Percentiles rank a stretch among this genome's conserved stretches.
Evolutionary conservation across 1,140 invertebrate genomes (phyloP).

Genomic region (Drosophila kikkawai): DNA sequence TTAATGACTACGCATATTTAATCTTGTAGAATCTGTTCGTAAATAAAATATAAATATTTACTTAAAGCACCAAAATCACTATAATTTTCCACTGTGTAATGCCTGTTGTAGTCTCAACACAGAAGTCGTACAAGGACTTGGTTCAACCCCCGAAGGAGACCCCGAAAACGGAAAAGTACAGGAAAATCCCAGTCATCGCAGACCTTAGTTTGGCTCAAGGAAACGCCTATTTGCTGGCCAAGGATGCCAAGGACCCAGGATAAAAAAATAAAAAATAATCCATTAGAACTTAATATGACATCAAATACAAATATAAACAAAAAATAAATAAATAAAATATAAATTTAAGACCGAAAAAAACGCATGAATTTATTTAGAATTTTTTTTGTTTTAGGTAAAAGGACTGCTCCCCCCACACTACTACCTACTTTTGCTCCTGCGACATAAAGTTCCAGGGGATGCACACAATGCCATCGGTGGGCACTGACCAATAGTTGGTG

Average conservation of each 20-base stretch:
- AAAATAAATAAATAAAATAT: neutral
- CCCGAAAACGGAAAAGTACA: slow-evolving; percentile 4
- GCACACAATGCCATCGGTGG: slow-evolving; percentile 89
- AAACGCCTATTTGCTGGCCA: neutral
- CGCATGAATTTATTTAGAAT: slow-evolving; percentile 9
- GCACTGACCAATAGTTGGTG: slow-evolving; percentile 91
- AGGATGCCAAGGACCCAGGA: neutral
- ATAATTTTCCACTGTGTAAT: slow-evolving; percentile 5
- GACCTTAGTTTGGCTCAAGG: slow-evolving; percentile 19
- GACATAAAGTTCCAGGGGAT: slow-evolving; percentile 95
- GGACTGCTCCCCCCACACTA: no score
- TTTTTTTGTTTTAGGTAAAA: neutral
- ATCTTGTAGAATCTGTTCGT: no score
- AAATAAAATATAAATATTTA: neutral
- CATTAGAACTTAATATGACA: slow-evolving; percentile 1
- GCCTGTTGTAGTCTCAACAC: slow-evolving; percentile 49
- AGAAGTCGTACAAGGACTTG: slow-evolving; percentile 72
- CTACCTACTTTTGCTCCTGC: neutral
- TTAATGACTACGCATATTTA: no score
- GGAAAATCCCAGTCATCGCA: slow-evolving; percentile 15
- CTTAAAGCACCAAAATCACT: neutral
- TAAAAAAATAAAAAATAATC: neutral
- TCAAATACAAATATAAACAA: neutral
- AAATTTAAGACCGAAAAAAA: slow-evolving; percentile 6
- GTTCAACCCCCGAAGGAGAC: slow-evolving; percentile 39